These are phyloP conservation scores for Amblyopsis hoosieri DNA, from an alignment of 2,797 vertebrate genomes.

Conservation along the genomic window DNA sequence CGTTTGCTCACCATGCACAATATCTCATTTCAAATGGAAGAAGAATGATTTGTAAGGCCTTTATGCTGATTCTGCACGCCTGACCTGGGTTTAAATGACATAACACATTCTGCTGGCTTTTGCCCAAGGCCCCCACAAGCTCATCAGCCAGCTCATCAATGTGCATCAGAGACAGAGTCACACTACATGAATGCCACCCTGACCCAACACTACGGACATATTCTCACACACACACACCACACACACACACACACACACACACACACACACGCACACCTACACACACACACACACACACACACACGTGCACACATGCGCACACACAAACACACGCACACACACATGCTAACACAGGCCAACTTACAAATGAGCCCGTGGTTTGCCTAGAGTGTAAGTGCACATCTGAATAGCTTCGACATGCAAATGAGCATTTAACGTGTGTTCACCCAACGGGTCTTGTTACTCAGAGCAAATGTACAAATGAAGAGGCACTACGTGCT, in stretches of 20 bases:
- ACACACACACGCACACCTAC: background rate
- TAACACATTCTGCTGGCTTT: constrained; percentile 43
- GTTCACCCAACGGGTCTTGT: too few species aligned
- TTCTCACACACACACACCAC: background rate
- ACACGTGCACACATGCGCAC: too few species aligned
- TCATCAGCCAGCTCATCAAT: constrained; percentile 53
- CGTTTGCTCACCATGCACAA: constrained; percentile 29
- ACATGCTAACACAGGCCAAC: background rate
- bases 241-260: too few species aligned
- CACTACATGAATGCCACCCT: constrained; percentile 36
- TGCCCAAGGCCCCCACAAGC: constrained; percentile 42
- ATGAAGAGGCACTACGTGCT: constrained; percentile 55
- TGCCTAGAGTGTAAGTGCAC: background rate
- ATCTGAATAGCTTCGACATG: constrained; percentile 19
- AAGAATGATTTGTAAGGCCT: constrained; percentile 52
- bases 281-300: background rate
- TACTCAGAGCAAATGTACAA: constrained; percentile 1
- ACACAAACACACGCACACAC: background rate
- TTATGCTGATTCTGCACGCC: constrained; percentile 59
- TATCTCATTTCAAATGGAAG: constrained; percentile 59
- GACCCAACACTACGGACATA: constrained; percentile 20
- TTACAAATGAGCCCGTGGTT: constrained; percentile 16
- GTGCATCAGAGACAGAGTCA: constrained; percentile 45
- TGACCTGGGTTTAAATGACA: constrained; percentile 54
- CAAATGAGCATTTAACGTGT: constrained; percentile 10